Percentiles rank a stretch among this genome's conserved stretches.
phyloP scores from a whole-genome alignment of 2,888 invertebrate species.

The Deilephila elpenor region DNA sequence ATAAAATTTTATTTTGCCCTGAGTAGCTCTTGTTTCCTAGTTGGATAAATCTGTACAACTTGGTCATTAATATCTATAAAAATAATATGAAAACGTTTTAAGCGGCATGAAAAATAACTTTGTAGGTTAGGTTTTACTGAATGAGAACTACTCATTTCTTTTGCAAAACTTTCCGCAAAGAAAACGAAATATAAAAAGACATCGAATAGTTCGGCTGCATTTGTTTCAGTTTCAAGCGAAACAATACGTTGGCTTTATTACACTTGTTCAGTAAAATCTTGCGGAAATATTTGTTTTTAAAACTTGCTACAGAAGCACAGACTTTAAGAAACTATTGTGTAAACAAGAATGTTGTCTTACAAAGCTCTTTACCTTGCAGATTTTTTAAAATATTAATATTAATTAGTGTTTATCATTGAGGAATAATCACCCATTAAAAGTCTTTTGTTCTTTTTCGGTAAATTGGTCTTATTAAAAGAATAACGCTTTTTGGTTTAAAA shows the following conservation, averaged over 20 bases:
- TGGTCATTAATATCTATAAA: too few species aligned
- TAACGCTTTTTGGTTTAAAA: too few species aligned
- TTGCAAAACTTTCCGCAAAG: not conserved
- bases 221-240: not conserved
- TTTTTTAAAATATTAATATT: too few species aligned
- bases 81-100: too few species aligned
- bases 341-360: not conserved
- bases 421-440: too few species aligned
- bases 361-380: not conserved
- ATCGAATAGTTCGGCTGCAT: not conserved
- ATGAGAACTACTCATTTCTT: not conserved
- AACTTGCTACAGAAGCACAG: not conserved
- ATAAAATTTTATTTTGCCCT: too few species aligned
- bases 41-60: too few species aligned
- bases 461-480: too few species aligned
- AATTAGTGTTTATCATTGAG: too few species aligned
- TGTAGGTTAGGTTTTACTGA: not conserved
- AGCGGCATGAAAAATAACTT: too few species aligned
- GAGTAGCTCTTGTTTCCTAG: too few species aligned
- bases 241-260: not conserved
- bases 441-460: too few species aligned
- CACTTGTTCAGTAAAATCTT: not conserved
- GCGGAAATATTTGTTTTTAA: constrained; percentile 1
- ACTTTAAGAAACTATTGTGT: not conserved
- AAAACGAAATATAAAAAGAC: not conserved